Conservation (phyloP, 2,888 invertebrate genomes). For the Epistrophe eligans region DNA sequence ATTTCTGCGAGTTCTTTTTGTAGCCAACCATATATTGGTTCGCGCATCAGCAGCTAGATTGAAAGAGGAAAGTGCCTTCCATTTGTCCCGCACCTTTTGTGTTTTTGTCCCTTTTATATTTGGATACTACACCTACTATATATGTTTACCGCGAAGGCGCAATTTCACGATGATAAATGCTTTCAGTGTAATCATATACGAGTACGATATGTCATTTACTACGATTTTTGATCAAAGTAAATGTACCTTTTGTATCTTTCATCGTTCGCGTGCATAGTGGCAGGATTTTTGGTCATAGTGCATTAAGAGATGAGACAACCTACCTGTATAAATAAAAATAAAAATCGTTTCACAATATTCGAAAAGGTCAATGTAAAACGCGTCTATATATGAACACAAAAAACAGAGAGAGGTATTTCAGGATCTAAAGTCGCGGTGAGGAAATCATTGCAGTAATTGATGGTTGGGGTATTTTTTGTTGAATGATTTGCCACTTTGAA, state of each 20-base stretch:
- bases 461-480: too few species aligned
- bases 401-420: too few species aligned
- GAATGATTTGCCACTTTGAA: too few species aligned
- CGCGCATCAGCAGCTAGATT: conserved; percentile 17
- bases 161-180: conserved; percentile 58
- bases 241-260: conserved; percentile 44
- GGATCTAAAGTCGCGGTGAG: too few species aligned
- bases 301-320: background rate
- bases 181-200: conserved; percentile 49
- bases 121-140: background rate
- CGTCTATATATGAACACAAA: background rate
- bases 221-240: conserved; percentile 69
- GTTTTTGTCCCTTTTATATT: conserved; percentile 39
- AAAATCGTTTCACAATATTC: background rate
- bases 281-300: background rate
- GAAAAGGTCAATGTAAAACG: conserved; percentile 33
- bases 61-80: conserved; percentile 60
- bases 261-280: background rate
- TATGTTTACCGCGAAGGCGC: background rate
- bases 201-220: conserved; percentile 62
- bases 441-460: too few species aligned
- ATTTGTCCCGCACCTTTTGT: conserved; percentile 60
- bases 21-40: conserved; percentile 27
- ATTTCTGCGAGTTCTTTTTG: conserved; percentile 15
- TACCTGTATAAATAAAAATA: background rate